These are phyloP conservation scores for Rhinogobius similis DNA, from an alignment of 2,113 vertebrate species.

Conservation along the genomic window DNA sequence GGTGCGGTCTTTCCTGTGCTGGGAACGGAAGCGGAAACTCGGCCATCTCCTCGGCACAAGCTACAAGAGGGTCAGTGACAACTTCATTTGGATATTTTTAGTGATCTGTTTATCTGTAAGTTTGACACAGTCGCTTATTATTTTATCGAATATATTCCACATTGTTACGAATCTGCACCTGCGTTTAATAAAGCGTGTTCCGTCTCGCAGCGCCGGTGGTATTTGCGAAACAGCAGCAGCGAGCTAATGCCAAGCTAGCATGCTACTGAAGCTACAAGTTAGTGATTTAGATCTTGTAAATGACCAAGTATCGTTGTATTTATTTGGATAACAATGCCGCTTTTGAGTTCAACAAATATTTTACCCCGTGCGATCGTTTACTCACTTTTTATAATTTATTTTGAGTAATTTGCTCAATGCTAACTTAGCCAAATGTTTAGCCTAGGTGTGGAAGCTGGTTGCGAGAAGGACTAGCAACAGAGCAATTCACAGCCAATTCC, in stretches of 20 bases:
- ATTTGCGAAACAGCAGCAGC: slow-evolving; percentile 53
- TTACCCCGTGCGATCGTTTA: not conserved
- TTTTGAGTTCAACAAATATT: not conserved
- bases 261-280: slow-evolving; percentile 52
- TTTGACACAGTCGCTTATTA: slow-evolving; percentile 13
- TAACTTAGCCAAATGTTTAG: slow-evolving; percentile 39
- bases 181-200: slow-evolving; percentile 24
- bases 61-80: slow-evolving; percentile 78
- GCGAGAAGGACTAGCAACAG: slow-evolving; percentile 1
- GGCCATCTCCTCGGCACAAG: slow-evolving; percentile 81
- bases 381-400: not conserved
- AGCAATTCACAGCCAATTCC: slow-evolving; percentile 11
- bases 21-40: slow-evolving; percentile 81
- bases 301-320: slow-evolving; percentile 26
- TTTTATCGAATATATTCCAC: slow-evolving; percentile 13
- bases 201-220: slow-evolving; percentile 28
- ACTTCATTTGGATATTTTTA: slow-evolving; percentile 54
- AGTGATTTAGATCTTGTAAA: slow-evolving; percentile 35
- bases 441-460: slow-evolving; percentile 15
- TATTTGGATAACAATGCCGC: not conserved
- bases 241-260: slow-evolving; percentile 43
- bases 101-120: slow-evolving; percentile 2
- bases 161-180: slow-evolving; percentile 13
- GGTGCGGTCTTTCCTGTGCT: slow-evolving; percentile 71
- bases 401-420: slow-evolving; percentile 36